A percentile compares a stretch with the other conserved stretches of the same genome.
Conservation (phyloP, 2,888 invertebrate genomes). For the Anorthoa munda region DNA sequence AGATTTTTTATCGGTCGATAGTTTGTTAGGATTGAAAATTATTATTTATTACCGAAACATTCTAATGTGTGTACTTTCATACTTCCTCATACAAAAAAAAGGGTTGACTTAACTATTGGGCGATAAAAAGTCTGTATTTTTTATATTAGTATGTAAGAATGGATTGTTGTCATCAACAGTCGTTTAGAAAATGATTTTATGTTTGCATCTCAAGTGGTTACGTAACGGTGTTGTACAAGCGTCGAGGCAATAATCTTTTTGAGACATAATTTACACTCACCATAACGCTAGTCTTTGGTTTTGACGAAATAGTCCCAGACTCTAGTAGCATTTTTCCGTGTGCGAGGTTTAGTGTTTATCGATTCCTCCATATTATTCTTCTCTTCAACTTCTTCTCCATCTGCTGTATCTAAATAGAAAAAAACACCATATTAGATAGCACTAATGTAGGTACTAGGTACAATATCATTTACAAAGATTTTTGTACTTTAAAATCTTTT, state of each 20-base stretch:
- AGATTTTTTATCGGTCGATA: too few species aligned
- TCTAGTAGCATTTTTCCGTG: conserved; percentile 21
- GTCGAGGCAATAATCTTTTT: neutral
- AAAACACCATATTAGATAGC: neutral
- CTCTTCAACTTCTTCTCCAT: neutral
- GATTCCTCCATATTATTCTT: neutral
- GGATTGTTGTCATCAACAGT: too few species aligned
- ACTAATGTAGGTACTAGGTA: neutral
- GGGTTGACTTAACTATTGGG: too few species aligned
- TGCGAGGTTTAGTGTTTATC: neutral
- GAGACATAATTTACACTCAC: too few species aligned
- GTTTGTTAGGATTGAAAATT: too few species aligned
- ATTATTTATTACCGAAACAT: too few species aligned
- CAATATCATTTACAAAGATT: too few species aligned
- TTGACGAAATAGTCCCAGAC: conserved; percentile 44
- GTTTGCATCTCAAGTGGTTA: conserved; percentile 20
- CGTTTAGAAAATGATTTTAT: conserved; percentile 2
- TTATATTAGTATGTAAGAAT: too few species aligned
- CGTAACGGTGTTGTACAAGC: conserved; percentile 33
- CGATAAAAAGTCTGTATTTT: too few species aligned
- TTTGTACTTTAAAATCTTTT: neutral
- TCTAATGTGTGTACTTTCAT: too few species aligned
- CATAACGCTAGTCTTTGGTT: conserved; percentile 9
- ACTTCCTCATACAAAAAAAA: too few species aligned
- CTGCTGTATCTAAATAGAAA: conserved; percentile 1